Evolutionary conservation across 2,797 vertebrate species (phyloP).

Genomic region (Salmo trutta): DNA sequence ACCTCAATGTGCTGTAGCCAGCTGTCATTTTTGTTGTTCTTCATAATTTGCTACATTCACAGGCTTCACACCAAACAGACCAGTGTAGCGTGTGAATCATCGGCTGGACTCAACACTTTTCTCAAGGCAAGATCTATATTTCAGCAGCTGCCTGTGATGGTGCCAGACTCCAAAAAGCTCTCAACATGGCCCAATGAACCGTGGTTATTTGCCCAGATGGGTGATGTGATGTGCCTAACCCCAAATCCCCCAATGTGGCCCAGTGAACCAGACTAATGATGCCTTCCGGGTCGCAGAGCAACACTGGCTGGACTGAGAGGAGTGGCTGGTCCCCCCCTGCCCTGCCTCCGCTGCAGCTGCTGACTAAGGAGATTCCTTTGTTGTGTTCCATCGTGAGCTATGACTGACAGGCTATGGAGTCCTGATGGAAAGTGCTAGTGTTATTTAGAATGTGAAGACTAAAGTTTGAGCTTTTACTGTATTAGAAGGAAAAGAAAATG

Average conservation of each 20-base stretch:
- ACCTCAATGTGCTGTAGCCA: not conserved
- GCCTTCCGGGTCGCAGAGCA: not conserved
- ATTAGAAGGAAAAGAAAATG: not conserved
- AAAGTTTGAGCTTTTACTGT: not conserved
- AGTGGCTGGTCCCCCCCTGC: not conserved
- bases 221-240: constrained; percentile 41
- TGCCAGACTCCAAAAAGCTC: constrained; percentile 34
- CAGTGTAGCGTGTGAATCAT: constrained; percentile 53
- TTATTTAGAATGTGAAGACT: not conserved
- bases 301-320: not conserved
- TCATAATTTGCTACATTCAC: constrained; percentile 28
- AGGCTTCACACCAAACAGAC: constrained; percentile 26
- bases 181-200: constrained; percentile 38
- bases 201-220: constrained; percentile 43
- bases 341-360: not conserved
- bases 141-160: constrained; percentile 45
- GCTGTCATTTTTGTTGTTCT: constrained; percentile 8
- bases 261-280: constrained; percentile 44
- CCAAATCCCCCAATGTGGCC: constrained; percentile 40
- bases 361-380: not conserved
- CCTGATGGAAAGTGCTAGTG: not conserved
- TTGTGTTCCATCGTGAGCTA: not conserved
- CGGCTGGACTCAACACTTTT: constrained; percentile 56
- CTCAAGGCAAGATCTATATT: constrained; percentile 61
- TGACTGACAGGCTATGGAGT: not conserved